These are phyloP conservation scores for Phoxinus dragarum DNA, from an alignment of 2,797 vertebrate species.

Conservation along the genomic window DNA sequence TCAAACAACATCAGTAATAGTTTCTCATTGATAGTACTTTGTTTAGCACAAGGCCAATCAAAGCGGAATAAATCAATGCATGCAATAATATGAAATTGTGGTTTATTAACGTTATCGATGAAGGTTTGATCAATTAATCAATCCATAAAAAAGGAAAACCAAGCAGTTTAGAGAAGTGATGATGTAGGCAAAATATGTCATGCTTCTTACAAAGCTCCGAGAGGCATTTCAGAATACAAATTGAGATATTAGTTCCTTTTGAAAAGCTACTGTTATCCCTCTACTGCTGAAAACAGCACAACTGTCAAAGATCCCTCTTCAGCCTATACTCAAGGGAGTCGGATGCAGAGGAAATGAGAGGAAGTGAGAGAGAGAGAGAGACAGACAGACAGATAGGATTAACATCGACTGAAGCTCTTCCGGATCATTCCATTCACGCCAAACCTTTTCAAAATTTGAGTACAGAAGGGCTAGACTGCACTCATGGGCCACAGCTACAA, in stretches of 20 bases:
- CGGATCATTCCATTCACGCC: slow-evolving; percentile 36
- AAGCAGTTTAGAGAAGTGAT: slow-evolving; percentile 30
- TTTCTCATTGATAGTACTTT: background rate
- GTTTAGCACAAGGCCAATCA: slow-evolving; percentile 63
- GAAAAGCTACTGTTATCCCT: slow-evolving; percentile 45
- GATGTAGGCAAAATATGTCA: slow-evolving; percentile 21
- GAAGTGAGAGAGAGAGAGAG: background rate
- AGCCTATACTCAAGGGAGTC: slow-evolving; percentile 35
- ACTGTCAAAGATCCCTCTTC: slow-evolving; percentile 46
- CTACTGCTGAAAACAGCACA: slow-evolving; percentile 49
- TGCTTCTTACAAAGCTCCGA: slow-evolving; percentile 30
- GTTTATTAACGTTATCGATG: background rate
- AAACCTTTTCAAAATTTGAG: slow-evolving; percentile 23
- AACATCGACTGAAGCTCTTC: slow-evolving; percentile 45
- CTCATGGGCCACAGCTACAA: background rate
- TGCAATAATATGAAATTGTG: slow-evolving; percentile 8
- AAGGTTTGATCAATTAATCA: slow-evolving; percentile 22
- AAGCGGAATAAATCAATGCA: slow-evolving; percentile 56
- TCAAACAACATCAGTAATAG: background rate
- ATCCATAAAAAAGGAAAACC: slow-evolving; percentile 2
- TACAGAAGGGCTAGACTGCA: background rate
- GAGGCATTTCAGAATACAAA: slow-evolving; percentile 49
- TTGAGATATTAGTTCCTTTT: slow-evolving; percentile 36
- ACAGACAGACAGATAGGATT: slow-evolving; percentile 38
- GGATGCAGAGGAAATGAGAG: slow-evolving; percentile 38